Evolutionary conservation across 2,888 invertebrate genomes (phyloP).

Genomic region (Drosophila colorata): DNA sequence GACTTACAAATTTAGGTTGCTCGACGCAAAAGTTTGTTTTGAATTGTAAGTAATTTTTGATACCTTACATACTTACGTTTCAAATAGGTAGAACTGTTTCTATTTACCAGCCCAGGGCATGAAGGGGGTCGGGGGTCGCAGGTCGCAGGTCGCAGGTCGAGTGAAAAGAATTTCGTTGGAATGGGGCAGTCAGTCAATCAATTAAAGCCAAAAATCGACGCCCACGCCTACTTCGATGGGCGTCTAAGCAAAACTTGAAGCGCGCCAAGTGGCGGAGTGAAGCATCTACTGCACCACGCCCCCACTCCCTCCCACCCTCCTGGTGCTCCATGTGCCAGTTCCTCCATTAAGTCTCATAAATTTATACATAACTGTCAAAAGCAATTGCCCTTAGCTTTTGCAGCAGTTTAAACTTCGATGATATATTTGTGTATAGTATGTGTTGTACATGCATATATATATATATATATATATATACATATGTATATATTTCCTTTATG

Average conservation of each 20-base stretch:
- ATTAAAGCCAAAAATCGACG: constrained; percentile 57
- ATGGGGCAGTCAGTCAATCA: constrained; percentile 66
- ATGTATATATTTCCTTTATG: constrained; percentile 23
- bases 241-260: constrained; percentile 37
- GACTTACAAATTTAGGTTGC: constrained; percentile 80
- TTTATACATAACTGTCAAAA: constrained; percentile 82
- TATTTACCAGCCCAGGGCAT: not conserved
- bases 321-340: constrained; percentile 52
- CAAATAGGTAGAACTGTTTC: constrained; percentile 55
- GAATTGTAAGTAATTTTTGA: constrained; percentile 80
- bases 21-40: constrained; percentile 77
- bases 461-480: too few species aligned
- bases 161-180: constrained; percentile 10
- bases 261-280: not conserved
- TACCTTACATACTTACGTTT: constrained; percentile 68
- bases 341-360: constrained; percentile 79
- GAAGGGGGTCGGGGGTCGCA: not conserved
- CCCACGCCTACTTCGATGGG: constrained; percentile 28
- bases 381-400: constrained; percentile 82
- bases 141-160: not conserved
- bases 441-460: constrained; percentile 16
- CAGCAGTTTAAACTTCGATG: constrained; percentile 80
- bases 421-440: constrained; percentile 73
- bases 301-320: not conserved
- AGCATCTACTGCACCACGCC: not conserved